A percentile compares a stretch with the other conserved stretches of the same genome.
These are phyloP conservation scores for Acinonyx jubatus DNA, from an alignment of 2,113 vertebrate genomes.

Conservation along the genomic window DNA sequence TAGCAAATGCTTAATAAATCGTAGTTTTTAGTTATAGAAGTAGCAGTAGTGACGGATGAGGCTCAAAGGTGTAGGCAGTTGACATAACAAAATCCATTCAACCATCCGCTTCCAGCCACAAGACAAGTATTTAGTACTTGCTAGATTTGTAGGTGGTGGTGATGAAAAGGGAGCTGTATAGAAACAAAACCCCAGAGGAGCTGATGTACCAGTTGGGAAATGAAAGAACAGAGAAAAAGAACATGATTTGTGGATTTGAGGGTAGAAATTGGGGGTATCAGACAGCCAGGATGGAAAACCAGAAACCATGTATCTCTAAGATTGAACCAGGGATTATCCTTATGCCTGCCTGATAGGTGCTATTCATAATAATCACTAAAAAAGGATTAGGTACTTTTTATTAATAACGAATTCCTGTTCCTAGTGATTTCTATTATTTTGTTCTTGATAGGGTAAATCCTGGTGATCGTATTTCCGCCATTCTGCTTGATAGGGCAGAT, in stretches of 20 bases:
- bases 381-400: background rate
- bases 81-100: background rate
- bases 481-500: background rate
- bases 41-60: background rate
- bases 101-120: background rate
- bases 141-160: background rate
- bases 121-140: background rate
- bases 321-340: background rate
- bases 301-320: background rate
- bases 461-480: background rate
- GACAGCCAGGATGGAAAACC: background rate
- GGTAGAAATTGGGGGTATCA: background rate
- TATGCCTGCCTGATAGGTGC: accelerated
- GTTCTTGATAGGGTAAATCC: background rate
- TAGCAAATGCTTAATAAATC: background rate
- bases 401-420: background rate
- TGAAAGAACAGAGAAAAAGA: background rate
- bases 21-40: background rate
- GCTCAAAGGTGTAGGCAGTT: background rate
- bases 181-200: background rate
- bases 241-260: background rate
- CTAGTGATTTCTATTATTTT: background rate
- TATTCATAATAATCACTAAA: background rate
- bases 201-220: background rate
- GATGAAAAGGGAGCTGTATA: background rate